Base-by-base conservation (phyloP, 2,888 invertebrate species). In the Drosophila multiciliata region DNA sequence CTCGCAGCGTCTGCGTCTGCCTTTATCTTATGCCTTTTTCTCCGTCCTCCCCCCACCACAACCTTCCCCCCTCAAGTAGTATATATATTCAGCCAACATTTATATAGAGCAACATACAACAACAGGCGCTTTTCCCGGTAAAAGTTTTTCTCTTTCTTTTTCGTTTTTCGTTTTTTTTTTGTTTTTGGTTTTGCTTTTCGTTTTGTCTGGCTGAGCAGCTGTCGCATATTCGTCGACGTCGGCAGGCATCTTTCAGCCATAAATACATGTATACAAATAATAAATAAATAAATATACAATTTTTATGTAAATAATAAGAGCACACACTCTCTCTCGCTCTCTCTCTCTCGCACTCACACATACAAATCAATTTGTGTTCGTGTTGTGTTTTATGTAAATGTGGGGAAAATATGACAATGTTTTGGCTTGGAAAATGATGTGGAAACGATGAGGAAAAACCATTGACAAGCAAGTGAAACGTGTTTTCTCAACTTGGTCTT, bases 371-470 rank as follows among this genome's bases (percentile, higher is more conserved):
- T 32, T 59, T 54, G 57, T 53, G 50, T 55, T 63, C 62, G 52
- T 63, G 67, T 40, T 74, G 58, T 74, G 60, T 71, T 72, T 76
- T 72, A 76, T 83, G 79, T 70, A 71, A 64, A 85, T 77, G 76
- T 72, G 66, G 53, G 50, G 64, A 62, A 79, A 66, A 61, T 62
- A 74, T 78, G 75, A 73, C 79, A 79, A 73, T 80, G 79, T 76
- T 77, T 67, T 69, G 75, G 67, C 66, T 57, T 60, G 64, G 54
- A 87, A 87, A 83, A 88, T 90, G 72, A 88, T 88, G 87, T 88
- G 90, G 80, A 88, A 88, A 88, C 86, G 76, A 88, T 88, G 87
- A 88, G 88, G 76, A 79, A 78, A 69, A 78, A 74, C 66, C 67
- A 75, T 67, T 48, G 77, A 77, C 77, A 78, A 73, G 60, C 64